Conservation (phyloP, 2,888 invertebrate species). For the Microchrysa polita region DNA sequence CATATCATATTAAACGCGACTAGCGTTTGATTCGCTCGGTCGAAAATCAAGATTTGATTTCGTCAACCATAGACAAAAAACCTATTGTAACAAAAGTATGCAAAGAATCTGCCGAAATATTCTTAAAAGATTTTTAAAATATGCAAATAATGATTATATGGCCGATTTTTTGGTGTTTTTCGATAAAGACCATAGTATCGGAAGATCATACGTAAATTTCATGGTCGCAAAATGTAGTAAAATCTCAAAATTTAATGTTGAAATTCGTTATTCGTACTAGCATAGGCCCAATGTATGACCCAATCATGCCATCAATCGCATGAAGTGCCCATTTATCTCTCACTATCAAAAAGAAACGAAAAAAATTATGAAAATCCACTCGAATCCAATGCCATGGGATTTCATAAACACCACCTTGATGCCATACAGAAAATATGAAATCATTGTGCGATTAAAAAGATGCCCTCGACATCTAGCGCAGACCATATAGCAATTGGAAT, state of each 20-base stretch:
- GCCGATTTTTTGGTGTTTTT: background rate
- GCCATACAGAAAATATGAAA: conserved; percentile 26
- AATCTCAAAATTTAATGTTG: background rate
- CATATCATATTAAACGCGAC: too few relatives aligned
- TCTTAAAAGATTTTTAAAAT: too few relatives aligned
- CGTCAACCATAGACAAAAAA: too few relatives aligned
- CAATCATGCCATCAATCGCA: conserved; percentile 1
- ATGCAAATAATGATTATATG: too few relatives aligned
- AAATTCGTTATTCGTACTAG: background rate
- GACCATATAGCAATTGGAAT: too few relatives aligned
- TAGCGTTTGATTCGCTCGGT: too few relatives aligned
- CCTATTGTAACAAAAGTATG: too few relatives aligned
- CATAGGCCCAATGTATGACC: background rate
- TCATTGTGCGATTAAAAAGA: background rate
- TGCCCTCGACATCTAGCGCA: too few relatives aligned
- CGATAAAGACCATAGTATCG: background rate
- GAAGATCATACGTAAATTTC: background rate
- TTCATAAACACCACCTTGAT: conserved; percentile 33
- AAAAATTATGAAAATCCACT: background rate
- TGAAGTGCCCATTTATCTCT: too few relatives aligned
- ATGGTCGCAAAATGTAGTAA: conserved; percentile 7
- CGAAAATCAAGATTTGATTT: too few relatives aligned
- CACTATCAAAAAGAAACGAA: too few relatives aligned
- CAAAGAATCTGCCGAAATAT: too few relatives aligned
- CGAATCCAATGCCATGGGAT: conserved; percentile 22